Evolutionary conservation across 1,140 invertebrate species (phyloP).

Genomic region (Zaprionus taronus): DNA sequence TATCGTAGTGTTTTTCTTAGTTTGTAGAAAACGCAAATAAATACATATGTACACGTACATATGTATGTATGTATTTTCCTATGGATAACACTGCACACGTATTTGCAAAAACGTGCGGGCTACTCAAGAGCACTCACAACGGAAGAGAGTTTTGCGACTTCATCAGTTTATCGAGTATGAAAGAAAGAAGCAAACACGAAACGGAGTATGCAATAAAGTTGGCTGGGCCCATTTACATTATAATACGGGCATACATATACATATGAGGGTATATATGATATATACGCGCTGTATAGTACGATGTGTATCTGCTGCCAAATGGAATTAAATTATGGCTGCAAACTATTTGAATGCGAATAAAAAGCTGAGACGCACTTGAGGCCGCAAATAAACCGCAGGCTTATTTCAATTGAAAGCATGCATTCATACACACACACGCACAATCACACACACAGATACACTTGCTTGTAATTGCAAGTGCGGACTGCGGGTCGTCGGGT

Average conservation of each 20-base stretch:
- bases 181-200: not conserved
- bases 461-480: slow-evolving; percentile 26
- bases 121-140: not conserved
- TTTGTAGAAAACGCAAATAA: not conserved
- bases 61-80: not conserved
- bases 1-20: not conserved
- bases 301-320: not conserved
- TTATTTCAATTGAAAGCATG: not conserved
- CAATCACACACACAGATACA: not conserved
- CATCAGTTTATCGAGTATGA: not conserved
- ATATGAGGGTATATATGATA: not conserved
- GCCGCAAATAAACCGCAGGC: slow-evolving; percentile 14
- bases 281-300: not conserved
- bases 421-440: not conserved
- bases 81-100: not conserved
- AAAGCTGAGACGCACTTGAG: slow-evolving; percentile 12
- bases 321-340: not conserved
- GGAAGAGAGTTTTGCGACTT: not conserved
- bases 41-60: too few relatives aligned
- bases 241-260: not conserved
- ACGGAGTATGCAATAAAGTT: not conserved
- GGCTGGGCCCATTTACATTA: not conserved
- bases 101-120: not conserved
- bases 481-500: slow-evolving; percentile 23
- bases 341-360: slow-evolving; percentile 8